Base-by-base conservation (phyloP, 2,888 invertebrate genomes). In the Ophioninae sp. region DNA sequence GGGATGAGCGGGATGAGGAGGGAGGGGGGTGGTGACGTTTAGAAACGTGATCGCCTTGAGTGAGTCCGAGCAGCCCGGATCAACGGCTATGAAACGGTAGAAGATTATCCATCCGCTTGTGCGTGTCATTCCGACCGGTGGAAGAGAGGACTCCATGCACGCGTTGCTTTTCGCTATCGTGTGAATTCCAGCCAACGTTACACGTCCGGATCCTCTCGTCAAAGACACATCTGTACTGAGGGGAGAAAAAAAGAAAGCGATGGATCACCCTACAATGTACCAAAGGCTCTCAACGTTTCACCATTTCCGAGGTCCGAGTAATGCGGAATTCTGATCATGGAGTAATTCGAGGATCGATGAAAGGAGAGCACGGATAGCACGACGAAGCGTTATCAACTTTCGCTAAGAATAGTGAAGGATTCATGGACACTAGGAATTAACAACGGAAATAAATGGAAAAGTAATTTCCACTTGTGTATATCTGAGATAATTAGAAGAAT, bases 21-120 rank as follows among this genome's bases (percentile, higher is more conserved):
- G 30, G 30, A 3, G 3, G 30, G 30, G 3, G n/a, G 58, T 39
- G 72, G 61, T 44, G 44, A 20, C 44, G 77, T 79, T 79, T 77
- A 79, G 82, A 84, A 84, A 82, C 77, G 68, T 58, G 82, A 84
- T 82, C 84, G 67, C 73, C 23, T 67, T 72, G 82, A 65, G 79
- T 51, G 51, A 17, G 17, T 51, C 13, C 44, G 44, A 44, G 44
- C 44, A 13, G 74, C 74, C 72, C 64, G 41, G 51, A 51, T 51
- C 51, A 51, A 5, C 51, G 51, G 51, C 51, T 17, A 51, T 51
- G 51, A 51, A 51, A 51, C 51, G 51, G 51, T 17, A 17, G 17
- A 17, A 51, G 51, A 51, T 51, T 51, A 51, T 51, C 51, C 17
- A 30, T 30, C 5, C 51, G 51, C 51, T 51, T 51, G 51, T 51